phyloP scores from a whole-genome alignment of 2,888 invertebrate species.

The Andrena bicolor region DNA sequence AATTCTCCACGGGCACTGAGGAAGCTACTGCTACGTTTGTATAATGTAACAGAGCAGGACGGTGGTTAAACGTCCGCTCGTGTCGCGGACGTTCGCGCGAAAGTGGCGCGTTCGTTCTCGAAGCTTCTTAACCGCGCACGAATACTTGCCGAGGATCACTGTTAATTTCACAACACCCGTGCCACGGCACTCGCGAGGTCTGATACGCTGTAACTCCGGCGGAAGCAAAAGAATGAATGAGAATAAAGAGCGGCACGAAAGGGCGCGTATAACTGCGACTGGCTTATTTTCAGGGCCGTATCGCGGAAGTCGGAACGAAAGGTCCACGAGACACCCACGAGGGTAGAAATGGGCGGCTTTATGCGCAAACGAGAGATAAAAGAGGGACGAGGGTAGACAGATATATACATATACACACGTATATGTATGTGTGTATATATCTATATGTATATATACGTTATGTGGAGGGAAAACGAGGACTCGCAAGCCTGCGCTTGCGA shows the following conservation, averaged over 20 bases:
- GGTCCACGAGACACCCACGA: conserved; percentile 81
- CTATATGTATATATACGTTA: conserved; percentile 13
- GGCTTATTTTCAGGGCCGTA: conserved; percentile 71
- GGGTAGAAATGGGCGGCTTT: conserved; percentile 71
- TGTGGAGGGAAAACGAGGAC: conserved; percentile 71
- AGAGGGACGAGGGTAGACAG: conserved; percentile 49
- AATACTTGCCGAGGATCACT: conserved; percentile 22
- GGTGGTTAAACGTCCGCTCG: neutral
- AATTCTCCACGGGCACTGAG: neutral
- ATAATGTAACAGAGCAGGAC: conserved; percentile 12
- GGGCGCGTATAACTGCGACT: conserved; percentile 70
- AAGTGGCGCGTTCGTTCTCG: conserved; percentile 16
- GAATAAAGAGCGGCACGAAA: conserved; percentile 60
- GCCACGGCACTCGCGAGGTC: neutral
- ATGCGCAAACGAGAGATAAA: conserved; percentile 62
- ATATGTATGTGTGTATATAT: conserved; percentile 2
- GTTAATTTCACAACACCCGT: conserved; percentile 26
- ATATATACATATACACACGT: conserved; percentile 20
- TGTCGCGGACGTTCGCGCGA: conserved; percentile 6
- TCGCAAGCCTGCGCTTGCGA: conserved; percentile 75
- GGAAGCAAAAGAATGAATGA: conserved; percentile 53
- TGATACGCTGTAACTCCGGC: conserved; percentile 50
- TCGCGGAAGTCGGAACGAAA: conserved; percentile 60
- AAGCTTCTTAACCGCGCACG: conserved; percentile 11
- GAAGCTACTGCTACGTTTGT: neutral